Conservation (phyloP, 2,888 invertebrate species). For the Cephus nigrinus region DNA sequence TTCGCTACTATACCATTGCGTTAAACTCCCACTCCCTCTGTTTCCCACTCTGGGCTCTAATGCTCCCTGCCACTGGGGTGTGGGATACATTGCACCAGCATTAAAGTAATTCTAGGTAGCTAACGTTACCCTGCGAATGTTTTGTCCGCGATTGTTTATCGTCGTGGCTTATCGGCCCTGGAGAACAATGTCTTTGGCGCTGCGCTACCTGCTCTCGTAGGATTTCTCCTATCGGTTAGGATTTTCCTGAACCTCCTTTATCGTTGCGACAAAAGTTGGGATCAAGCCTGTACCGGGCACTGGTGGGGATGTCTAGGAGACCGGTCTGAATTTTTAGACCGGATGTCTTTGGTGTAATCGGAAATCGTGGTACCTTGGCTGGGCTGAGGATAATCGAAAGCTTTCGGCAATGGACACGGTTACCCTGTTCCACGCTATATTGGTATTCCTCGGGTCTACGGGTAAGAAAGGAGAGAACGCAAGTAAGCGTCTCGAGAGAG, state of each 20-base stretch:
- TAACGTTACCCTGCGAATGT: background rate
- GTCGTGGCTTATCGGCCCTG: constrained; percentile 14
- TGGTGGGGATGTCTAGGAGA: background rate
- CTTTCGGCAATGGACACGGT: background rate
- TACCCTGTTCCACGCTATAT: background rate
- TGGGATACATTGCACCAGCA: constrained; percentile 55
- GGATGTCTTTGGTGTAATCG: background rate
- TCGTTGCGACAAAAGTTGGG: background rate
- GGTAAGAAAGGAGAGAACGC: constrained; percentile 32
- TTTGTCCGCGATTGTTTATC: constrained; percentile 39
- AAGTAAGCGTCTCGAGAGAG: constrained; percentile 29
- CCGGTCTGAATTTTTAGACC: background rate
- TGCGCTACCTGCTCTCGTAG: background rate
- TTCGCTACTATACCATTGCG: constrained; percentile 36
- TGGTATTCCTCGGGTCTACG: background rate
- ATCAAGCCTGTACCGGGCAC: background rate
- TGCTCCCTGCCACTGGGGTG: constrained; percentile 45
- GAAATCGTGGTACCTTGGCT: background rate
- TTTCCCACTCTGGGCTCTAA: constrained; percentile 42
- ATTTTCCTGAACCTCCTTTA: background rate
- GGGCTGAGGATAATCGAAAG: background rate
- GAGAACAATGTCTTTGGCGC: background rate
- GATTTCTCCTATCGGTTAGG: background rate
- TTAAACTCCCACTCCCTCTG: background rate
- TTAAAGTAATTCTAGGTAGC: constrained; percentile 51